These are phyloP conservation scores for Leptodirus hochenwartii DNA, from an alignment of 2,888 invertebrate species.

Conservation along the genomic window DNA sequence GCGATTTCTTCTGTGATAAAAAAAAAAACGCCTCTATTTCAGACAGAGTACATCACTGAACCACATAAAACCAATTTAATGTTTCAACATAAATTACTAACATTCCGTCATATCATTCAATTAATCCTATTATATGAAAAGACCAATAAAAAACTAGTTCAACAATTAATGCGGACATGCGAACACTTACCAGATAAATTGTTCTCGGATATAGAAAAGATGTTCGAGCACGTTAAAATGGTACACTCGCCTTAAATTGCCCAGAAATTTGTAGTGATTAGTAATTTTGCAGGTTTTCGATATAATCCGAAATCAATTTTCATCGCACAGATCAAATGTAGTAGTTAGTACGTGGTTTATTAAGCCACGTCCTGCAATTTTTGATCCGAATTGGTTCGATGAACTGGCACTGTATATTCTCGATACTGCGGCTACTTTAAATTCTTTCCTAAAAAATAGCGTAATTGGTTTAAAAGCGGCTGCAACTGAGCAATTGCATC, in stretches of 20 bases:
- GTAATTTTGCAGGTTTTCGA: background rate
- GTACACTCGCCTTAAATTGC: no score
- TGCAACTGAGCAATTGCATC: no score
- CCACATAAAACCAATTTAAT: conserved; percentile 18
- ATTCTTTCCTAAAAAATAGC: conserved; percentile 19
- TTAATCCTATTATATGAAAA: conserved; percentile 20
- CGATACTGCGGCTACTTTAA: conserved; percentile 18
- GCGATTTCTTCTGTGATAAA: background rate
- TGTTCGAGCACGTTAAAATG: conserved; percentile 19
- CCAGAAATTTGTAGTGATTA: conserved; percentile 3
- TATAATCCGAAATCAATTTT: background rate
- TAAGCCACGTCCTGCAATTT: conserved; percentile 14
- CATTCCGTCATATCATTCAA: conserved; percentile 20
- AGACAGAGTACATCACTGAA: conserved; percentile 23
- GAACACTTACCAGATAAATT: conserved; percentile 16
- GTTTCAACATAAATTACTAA: conserved; percentile 19
- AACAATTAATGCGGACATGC: conserved; percentile 17
- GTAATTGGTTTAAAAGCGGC: no score
- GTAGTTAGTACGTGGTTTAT: background rate
- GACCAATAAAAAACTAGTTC: conserved; percentile 18
- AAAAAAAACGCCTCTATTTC: conserved; percentile 11
- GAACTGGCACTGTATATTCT: conserved; percentile 20
- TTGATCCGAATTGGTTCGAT: conserved; percentile 22
- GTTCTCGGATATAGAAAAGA: conserved; percentile 19
- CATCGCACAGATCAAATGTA: conserved; percentile 2